Percentiles rank a stretch among this genome's conserved stretches.
phyloP scores from a whole-genome alignment of 2,888 invertebrate genomes.

The Drosophila merina region DNA sequence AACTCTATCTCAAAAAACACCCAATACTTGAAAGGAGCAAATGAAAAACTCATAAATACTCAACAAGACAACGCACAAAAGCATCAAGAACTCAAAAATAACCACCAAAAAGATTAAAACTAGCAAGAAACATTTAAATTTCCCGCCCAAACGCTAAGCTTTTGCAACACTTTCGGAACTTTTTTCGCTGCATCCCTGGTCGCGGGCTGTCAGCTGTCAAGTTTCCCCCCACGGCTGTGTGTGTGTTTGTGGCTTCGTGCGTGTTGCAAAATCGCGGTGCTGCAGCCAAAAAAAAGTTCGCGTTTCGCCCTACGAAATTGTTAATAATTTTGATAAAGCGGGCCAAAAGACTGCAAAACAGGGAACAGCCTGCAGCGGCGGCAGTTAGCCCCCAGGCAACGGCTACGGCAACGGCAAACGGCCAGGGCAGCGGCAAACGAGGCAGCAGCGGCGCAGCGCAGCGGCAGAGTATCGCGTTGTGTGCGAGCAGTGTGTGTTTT shows the following conservation, averaged over 20 bases:
- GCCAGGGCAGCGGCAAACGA: slow-evolving; percentile 9
- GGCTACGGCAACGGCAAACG: slow-evolving; percentile 12
- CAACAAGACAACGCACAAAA: neutral
- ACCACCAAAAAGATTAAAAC: neutral
- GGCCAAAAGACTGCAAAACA: neutral
- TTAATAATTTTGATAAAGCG: neutral
- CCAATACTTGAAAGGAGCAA: neutral
- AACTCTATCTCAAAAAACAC: neutral
- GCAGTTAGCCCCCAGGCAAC: neutral
- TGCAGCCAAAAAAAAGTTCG: slow-evolving; percentile 45
- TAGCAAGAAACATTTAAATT: slow-evolving; percentile 30
- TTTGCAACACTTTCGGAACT: slow-evolving; percentile 50
- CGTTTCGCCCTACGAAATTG: slow-evolving; percentile 18
- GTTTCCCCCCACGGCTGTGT: slow-evolving; percentile 56
- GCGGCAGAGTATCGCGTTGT: slow-evolving; percentile 31
- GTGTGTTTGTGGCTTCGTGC: slow-evolving; percentile 48
- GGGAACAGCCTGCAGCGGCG: slow-evolving; percentile 16
- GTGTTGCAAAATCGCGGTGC: slow-evolving; percentile 53
- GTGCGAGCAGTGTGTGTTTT: slow-evolving; percentile 62
- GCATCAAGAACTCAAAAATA: neutral
- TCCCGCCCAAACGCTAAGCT: slow-evolving; percentile 25
- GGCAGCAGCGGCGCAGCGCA: slow-evolving; percentile 8
- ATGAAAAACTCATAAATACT: neutral
- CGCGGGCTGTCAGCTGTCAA: slow-evolving; percentile 58
- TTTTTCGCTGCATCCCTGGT: slow-evolving; percentile 35